Conservation (phyloP, 2,888 invertebrate genomes). For the Melieria picta region DNA sequence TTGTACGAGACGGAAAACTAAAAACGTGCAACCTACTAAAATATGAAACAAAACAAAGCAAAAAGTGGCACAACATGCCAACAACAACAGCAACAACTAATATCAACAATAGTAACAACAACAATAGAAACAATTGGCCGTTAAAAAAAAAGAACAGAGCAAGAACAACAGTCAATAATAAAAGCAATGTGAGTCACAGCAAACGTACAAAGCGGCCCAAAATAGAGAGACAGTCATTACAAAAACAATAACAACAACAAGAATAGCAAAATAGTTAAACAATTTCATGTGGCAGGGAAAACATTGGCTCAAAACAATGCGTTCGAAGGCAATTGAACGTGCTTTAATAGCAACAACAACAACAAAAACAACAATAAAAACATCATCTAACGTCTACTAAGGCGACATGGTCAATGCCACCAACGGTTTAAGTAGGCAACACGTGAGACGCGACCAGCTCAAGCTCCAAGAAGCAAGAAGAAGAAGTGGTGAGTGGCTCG, state of each 20-base stretch:
- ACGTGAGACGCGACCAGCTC: too few relatives aligned
- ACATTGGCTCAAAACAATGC: conserved; percentile 6
- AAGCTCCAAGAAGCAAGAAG: too few relatives aligned
- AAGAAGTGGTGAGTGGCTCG: too few relatives aligned
- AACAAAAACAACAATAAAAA: conserved; percentile 17
- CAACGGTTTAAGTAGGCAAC: too few relatives aligned
- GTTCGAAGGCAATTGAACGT: background rate
- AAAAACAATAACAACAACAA: conserved; percentile 16
- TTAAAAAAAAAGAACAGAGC: too few relatives aligned
- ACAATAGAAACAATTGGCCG: too few relatives aligned
- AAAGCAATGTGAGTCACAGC: background rate
- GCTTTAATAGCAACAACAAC: conserved; percentile 2
- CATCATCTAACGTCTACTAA: conserved; percentile 7
- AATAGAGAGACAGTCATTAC: background rate
- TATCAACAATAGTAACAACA: background rate
- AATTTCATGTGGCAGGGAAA: conserved; percentile 16
- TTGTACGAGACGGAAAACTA: too few relatives aligned
- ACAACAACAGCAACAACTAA: background rate
- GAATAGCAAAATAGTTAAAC: background rate
- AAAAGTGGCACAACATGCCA: conserved; percentile 20
- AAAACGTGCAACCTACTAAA: conserved; percentile 20
- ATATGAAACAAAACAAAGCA: too few relatives aligned
- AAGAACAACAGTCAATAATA: too few relatives aligned
- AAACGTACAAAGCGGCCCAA: background rate
- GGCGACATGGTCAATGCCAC: too few relatives aligned